Evolutionary conservation across 2,797 vertebrate genomes (phyloP).

Genomic region (Coracias cyanogaster): DNA sequence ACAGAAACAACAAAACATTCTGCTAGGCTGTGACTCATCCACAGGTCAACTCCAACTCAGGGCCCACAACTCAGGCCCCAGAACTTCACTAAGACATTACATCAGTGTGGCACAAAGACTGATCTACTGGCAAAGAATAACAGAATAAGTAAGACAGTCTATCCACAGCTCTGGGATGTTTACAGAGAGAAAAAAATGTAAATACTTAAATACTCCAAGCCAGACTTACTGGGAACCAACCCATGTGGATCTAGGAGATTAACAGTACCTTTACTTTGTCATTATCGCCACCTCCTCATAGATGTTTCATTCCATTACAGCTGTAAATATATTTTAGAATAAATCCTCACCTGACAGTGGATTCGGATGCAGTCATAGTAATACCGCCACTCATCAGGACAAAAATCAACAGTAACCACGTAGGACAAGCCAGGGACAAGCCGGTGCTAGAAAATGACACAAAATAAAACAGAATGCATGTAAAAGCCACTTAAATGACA

Average conservation of each 20-base stretch:
- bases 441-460: slow-evolving; percentile 78
- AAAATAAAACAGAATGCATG: neutral
- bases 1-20: too few relatives aligned
- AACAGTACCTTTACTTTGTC: neutral
- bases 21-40: too few relatives aligned
- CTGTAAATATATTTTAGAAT: neutral
- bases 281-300: neutral
- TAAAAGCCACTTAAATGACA: neutral
- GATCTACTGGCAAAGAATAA: neutral
- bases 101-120: neutral
- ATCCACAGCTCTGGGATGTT: neutral
- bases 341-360: slow-evolving; percentile 87
- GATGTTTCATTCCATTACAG: neutral
- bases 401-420: slow-evolving; percentile 83
- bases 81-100: neutral
- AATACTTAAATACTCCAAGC: neutral
- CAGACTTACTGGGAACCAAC: neutral
- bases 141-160: neutral
- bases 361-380: slow-evolving; percentile 92
- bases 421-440: slow-evolving; percentile 91
- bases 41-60: too few relatives aligned
- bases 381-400: slow-evolving; percentile 92
- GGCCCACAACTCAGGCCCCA: too few relatives aligned
- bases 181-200: neutral
- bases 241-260: neutral